A percentile compares a stretch with the other conserved stretches of the same genome.
phyloP scores from a whole-genome alignment of 1,140 invertebrate genomes.

The Microplitis demolitor region DNA sequence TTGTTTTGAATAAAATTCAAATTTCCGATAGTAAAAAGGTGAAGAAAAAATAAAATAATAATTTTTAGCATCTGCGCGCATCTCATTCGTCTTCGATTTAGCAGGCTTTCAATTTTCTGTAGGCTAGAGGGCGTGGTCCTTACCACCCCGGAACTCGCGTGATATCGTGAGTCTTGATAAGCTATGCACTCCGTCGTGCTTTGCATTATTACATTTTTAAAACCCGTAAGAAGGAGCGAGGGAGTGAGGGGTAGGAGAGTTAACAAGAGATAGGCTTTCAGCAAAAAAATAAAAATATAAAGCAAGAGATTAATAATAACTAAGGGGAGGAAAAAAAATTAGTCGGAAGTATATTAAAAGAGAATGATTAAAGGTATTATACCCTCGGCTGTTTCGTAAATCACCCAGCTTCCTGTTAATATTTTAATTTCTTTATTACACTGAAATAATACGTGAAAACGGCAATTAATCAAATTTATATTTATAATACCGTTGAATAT shows the following conservation, averaged over 20 bases:
- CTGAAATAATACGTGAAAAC: no score
- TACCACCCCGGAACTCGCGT: constrained; percentile 22
- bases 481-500: no score
- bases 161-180: constrained; percentile 25
- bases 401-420: constrained; percentile 10
- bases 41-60: background rate
- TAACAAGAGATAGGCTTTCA: background rate
- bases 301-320: constrained; percentile 12
- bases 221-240: background rate
- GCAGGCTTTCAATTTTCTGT: constrained; percentile 22
- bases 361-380: background rate
- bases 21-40: background rate
- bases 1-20: background rate
- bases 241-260: no score
- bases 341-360: background rate
- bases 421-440: constrained; percentile 25
- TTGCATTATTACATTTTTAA: constrained; percentile 28
- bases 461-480: no score
- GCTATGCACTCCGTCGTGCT: constrained; percentile 19
- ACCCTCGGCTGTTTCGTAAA: constrained; percentile 3
- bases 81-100: constrained; percentile 20
- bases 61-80: constrained; percentile 1
- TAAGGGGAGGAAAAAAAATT: background rate
- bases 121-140: constrained; percentile 19
- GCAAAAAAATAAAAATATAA: background rate